Evolutionary conservation across 2,797 vertebrate genomes (phyloP).

Genomic region (Crax fasciolata): DNA sequence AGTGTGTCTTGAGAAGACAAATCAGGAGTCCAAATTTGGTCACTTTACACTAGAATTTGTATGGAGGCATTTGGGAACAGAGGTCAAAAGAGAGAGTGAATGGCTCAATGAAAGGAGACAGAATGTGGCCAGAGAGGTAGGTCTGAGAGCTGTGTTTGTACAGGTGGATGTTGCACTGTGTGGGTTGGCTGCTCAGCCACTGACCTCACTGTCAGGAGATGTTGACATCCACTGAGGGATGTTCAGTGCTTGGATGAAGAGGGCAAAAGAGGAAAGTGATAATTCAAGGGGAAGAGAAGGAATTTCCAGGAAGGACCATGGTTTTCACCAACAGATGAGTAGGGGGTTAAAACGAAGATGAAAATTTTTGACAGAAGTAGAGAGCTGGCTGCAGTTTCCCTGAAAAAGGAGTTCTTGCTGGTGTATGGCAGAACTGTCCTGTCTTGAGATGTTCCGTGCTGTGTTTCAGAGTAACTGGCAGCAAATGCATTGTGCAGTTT

Average conservation of each 20-base stretch:
- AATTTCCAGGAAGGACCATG: neutral
- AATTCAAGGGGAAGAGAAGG: neutral
- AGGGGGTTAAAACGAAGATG: neutral
- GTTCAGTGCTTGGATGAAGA: neutral
- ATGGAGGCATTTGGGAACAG: neutral
- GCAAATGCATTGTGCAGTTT: neutral
- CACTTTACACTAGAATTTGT: neutral
- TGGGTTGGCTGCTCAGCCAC: neutral
- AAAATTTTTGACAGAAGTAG: neutral
- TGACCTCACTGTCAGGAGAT: rapidly evolving
- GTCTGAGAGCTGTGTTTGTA: neutral
- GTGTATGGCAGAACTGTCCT: neutral
- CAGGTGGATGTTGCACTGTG: neutral
- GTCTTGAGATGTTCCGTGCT: neutral
- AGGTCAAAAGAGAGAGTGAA: neutral
- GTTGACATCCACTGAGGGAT: rapidly evolving
- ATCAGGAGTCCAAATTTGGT: neutral
- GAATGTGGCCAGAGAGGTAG: rapidly evolving
- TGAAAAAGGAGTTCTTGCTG: neutral
- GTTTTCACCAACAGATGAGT: neutral
- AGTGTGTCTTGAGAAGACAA: neutral
- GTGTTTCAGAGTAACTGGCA: rapidly evolving
- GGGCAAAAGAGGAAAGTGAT: neutral
- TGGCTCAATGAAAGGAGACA: neutral
- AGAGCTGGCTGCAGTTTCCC: neutral